Evolutionary conservation across 2,797 vertebrate species (phyloP).

Genomic region (Tiaroga cobitis): DNA sequence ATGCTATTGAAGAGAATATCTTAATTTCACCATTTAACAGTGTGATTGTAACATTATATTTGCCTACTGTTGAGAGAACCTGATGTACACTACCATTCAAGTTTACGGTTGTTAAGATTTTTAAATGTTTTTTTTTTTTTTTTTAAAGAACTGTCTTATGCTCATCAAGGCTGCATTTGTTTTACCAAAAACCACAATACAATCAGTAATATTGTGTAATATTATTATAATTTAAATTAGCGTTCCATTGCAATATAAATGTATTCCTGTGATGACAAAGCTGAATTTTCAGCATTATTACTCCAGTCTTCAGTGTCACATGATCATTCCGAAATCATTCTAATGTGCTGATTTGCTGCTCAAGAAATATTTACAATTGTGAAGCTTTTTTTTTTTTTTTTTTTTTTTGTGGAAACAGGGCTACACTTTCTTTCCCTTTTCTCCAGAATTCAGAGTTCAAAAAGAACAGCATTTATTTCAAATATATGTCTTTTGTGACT

Average conservation of each 20-base stretch:
- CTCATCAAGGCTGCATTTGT: background rate
- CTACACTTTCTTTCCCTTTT: background rate
- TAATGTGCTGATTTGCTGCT: background rate
- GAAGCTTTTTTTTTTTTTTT: background rate
- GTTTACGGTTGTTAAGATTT: background rate
- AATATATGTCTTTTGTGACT: background rate
- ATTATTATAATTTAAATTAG: background rate
- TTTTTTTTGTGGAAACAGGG: background rate
- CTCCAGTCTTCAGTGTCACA: background rate
- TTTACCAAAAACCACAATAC: background rate
- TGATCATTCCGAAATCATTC: background rate
- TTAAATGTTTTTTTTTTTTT: background rate
- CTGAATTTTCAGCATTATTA: background rate
- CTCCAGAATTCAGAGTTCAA: background rate
- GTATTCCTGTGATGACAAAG: background rate
- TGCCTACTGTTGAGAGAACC: background rate
- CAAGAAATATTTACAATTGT: background rate
- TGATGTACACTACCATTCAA: background rate
- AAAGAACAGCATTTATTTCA: background rate
- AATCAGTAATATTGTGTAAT: background rate
- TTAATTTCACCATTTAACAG: slow-evolving; percentile 2
- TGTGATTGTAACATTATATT: background rate
- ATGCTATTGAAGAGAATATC: slow-evolving; percentile 18
- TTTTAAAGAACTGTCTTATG: background rate
- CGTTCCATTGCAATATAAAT: background rate